Evolutionary conservation across 2,113 vertebrate species (phyloP), one percentile per base, ranked within the genome.

Genomic region (Phoxinus phoxinus): DNA sequence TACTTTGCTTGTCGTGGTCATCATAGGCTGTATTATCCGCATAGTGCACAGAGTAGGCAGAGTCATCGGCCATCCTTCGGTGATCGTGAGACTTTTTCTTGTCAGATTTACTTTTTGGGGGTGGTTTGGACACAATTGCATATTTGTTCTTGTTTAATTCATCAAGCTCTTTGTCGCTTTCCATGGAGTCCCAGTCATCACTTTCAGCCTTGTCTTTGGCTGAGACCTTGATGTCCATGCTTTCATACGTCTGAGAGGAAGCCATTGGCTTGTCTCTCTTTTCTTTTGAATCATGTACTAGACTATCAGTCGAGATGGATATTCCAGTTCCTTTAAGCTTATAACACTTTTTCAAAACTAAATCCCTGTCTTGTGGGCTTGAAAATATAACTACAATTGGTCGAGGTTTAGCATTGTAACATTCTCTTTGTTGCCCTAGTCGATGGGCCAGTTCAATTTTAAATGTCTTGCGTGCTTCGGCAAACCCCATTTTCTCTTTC

Each of bases 291-390:
- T 98, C 97, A 74, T 96, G 94, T 83, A 95, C 93, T 90, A 98
- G 95, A 88, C 97, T 96, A 90, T 99, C 98, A 78, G 98, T 98
- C 21, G 97, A 97, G 83, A 99, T 95, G 21, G 96, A 97, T 78
- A 99, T 96, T 21, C 98, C 97, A 58, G 97, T 97, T 84, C 97
- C 98, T 93, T 99, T 99, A 73, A 99, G 96, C 92, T 99, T 99
- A 82, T 99, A 99, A 83, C 98, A 99, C 89, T 99, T 99, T 93
- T 99, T 99, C 91, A 99, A 95, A 91, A 99, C 95, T 78, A 97
- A 92, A 93, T 99, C 98, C 86, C 98, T 96, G 74, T 99, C 97
- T 89, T 98, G 97, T 6, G 96, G 91, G 58, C 95, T 96, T 90
- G 96, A 95, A 94, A 99, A 99, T 91, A 98, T 97, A 84, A 98